phyloP scores from a whole-genome alignment of 2,113 vertebrate species.

The Heteronetta atricapilla region DNA sequence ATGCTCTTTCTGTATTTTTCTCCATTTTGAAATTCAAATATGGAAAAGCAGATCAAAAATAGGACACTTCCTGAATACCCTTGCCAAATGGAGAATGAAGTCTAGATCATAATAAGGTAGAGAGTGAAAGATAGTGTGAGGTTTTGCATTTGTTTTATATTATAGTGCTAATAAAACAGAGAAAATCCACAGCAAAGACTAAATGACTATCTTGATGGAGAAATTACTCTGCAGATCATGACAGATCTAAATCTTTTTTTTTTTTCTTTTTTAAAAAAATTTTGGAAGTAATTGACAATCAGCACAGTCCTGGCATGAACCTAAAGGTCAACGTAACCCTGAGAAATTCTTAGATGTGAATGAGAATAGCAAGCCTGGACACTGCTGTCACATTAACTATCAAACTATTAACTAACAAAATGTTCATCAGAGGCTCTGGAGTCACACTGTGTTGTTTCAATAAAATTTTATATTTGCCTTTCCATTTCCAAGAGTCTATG shows the following conservation, averaged over 20 bases:
- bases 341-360: not conserved
- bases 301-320: not conserved
- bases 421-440: not conserved
- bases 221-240: not conserved
- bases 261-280: rapidly evolving
- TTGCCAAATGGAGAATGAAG: not conserved
- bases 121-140: not conserved
- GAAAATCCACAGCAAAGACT: not conserved
- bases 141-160: not conserved
- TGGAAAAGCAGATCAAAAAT: not conserved
- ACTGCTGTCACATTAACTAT: not conserved
- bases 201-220: not conserved
- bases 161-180: not conserved
- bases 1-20: not conserved
- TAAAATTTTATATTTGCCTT: not conserved
- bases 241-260: not conserved
- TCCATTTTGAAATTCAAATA: not conserved
- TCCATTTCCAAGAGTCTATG: not conserved
- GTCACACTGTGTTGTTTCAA: not conserved
- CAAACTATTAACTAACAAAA: not conserved
- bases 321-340: not conserved
- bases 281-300: not conserved
- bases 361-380: not conserved
- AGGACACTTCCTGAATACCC: not conserved
- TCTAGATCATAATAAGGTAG: not conserved